Evolutionary conservation across 2,113 vertebrate genomes (phyloP).

Genomic region (Synodontis membranacea): DNA sequence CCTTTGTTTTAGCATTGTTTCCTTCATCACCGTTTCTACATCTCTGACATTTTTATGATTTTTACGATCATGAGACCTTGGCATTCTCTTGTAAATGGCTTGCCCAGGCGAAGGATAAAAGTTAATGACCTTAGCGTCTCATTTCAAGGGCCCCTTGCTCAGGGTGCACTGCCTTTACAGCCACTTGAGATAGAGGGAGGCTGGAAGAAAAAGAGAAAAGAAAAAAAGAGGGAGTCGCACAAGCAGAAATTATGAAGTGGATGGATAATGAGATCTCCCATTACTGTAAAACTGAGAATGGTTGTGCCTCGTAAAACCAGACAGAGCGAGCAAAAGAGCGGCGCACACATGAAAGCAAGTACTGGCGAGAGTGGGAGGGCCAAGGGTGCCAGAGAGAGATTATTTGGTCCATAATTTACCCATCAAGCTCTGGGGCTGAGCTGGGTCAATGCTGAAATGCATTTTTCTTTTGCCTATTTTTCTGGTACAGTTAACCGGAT

Average conservation of each 20-base stretch:
- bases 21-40: constrained; percentile 22
- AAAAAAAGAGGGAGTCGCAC: constrained; percentile 50
- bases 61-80: constrained; percentile 48
- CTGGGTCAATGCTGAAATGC: constrained; percentile 27
- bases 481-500: constrained; percentile 10
- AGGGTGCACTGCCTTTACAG: constrained; percentile 59
- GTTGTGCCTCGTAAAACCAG: constrained; percentile 66
- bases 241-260: constrained; percentile 59
- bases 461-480: constrained; percentile 15
- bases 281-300: constrained; percentile 62
- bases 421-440: constrained; percentile 5
- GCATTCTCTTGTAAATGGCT: constrained; percentile 59
- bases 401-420: constrained; percentile 41
- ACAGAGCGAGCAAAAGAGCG: constrained; percentile 44
- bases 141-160: constrained; percentile 62
- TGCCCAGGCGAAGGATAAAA: constrained; percentile 66
- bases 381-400: constrained; percentile 23
- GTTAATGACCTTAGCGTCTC: constrained; percentile 71
- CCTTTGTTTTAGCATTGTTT: constrained; percentile 40
- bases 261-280: constrained; percentile 67
- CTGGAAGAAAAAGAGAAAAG: constrained; percentile 54
- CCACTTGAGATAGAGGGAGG: constrained; percentile 40
- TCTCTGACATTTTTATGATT: constrained; percentile 34
- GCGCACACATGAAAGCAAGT: constrained; percentile 53
- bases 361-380: background rate